These are phyloP conservation scores for Hyperopisus bebe DNA, from an alignment of 2,113 vertebrate species.

Conservation along the genomic window DNA sequence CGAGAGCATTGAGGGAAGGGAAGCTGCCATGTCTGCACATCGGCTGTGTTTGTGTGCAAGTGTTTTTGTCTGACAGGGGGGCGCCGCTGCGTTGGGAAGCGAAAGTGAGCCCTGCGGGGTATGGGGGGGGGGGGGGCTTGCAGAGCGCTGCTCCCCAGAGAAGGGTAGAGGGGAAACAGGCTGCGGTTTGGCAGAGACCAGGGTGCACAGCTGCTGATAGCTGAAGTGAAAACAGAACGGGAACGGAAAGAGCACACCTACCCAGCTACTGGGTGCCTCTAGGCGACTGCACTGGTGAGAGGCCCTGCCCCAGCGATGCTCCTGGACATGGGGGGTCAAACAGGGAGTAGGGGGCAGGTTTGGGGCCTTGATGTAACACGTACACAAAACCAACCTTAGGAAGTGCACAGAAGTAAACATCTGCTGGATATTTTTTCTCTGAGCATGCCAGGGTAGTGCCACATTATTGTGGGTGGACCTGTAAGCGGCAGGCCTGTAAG, in stretches of 20 bases:
- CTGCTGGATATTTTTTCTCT: neutral
- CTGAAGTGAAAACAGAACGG: constrained; percentile 66
- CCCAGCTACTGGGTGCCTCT: constrained; percentile 23
- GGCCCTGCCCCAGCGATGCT: neutral
- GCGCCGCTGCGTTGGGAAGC: neutral
- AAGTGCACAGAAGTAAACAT: neutral
- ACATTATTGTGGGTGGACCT: neutral
- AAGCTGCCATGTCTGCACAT: neutral
- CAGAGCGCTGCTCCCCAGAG: neutral
- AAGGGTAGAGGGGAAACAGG: neutral
- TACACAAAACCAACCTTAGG: neutral
- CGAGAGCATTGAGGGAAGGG: neutral
- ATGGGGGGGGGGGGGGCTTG: neutral
- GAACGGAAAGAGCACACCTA: constrained; percentile 42
- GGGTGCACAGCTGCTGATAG: constrained; percentile 60
- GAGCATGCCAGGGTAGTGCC: neutral
- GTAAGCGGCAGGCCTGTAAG: neutral
- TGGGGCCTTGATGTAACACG: neutral
- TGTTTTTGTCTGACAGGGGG: neutral
- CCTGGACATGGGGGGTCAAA: neutral
- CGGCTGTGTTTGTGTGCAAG: neutral
- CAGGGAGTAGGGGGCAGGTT: neutral
- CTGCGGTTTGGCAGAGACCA: constrained; percentile 54
- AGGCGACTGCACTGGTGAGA: neutral
- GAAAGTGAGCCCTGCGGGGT: neutral